Conservation (phyloP, 2,888 invertebrate genomes). For the Xestoiulus laeticollis region DNA sequence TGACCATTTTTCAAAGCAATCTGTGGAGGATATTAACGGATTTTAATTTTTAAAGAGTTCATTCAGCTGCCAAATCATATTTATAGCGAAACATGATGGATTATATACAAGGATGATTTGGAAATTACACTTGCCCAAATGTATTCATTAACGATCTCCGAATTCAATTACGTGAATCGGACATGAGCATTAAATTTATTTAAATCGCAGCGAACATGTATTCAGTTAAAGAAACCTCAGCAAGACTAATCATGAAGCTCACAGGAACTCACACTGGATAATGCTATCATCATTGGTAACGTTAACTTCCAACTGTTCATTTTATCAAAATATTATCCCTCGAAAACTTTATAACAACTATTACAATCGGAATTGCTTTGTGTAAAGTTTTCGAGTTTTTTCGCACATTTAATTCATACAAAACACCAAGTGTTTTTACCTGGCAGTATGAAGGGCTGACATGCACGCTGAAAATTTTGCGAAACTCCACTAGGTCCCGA, state of each 20-base stretch:
- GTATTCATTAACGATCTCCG: too few species aligned
- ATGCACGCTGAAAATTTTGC: constrained; percentile 66
- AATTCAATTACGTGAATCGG: too few species aligned
- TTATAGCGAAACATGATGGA: background rate
- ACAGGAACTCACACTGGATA: background rate
- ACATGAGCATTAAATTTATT: too few species aligned
- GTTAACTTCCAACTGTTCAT: background rate
- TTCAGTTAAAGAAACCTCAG: constrained; percentile 18
- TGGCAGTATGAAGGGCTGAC: constrained; percentile 69
- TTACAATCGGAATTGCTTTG: too few species aligned
- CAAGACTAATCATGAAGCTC: constrained; percentile 31
- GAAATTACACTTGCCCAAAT: too few species aligned
- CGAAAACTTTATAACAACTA: too few species aligned
- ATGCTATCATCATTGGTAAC: background rate
- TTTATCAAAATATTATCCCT: too few species aligned
- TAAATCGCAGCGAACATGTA: background rate
- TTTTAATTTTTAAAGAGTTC: background rate
- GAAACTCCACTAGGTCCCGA: constrained; percentile 67
- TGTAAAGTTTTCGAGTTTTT: too few species aligned
- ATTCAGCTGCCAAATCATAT: background rate
- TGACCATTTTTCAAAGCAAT: constrained; percentile 67
- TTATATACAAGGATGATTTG: too few species aligned
- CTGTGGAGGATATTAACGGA: constrained; percentile 60
- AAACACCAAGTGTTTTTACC: too few species aligned
- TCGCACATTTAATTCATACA: too few species aligned